A percentile compares a stretch with the other conserved stretches of the same genome.
Evolutionary conservation across 2,113 vertebrate genomes (phyloP).

Genomic region (Actenoides hombroni): DNA sequence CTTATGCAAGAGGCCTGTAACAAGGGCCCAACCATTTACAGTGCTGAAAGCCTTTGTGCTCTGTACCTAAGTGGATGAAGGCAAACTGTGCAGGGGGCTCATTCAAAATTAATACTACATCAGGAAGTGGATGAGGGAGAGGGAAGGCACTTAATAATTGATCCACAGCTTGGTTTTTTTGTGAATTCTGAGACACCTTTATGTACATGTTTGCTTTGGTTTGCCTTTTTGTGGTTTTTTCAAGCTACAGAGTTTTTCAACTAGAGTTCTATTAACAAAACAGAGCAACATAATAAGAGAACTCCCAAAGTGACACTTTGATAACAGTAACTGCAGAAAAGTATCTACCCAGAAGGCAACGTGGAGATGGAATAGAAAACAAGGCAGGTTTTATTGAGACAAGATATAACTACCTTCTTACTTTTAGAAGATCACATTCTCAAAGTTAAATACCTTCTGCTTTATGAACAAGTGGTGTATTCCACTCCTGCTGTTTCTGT

Average conservation of each 20-base stretch:
- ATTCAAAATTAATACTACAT: conserved; percentile 55
- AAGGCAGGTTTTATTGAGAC: background rate
- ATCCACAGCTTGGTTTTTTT: background rate
- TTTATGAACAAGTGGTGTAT: background rate
- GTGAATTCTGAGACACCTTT: background rate
- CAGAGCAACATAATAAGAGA: background rate
- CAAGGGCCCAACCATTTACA: background rate
- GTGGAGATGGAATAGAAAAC: background rate
- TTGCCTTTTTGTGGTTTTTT: background rate
- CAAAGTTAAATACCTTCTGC: background rate
- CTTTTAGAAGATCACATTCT: background rate
- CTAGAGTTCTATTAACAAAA: background rate
- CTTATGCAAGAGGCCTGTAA: background rate
- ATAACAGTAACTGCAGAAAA: background rate
- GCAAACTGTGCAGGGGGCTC: background rate
- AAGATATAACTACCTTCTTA: background rate
- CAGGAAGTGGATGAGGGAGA: background rate
- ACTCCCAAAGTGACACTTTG: background rate
- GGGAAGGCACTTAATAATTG: conserved; percentile 18
- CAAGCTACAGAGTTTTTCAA: background rate
- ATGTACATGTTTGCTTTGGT: background rate
- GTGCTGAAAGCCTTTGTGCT: conserved; percentile 6
- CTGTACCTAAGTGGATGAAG: background rate
- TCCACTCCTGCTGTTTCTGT: background rate
- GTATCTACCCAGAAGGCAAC: background rate